phyloP scores from a whole-genome alignment of 2,113 vertebrate genomes.

The Strix uralensis region DNA sequence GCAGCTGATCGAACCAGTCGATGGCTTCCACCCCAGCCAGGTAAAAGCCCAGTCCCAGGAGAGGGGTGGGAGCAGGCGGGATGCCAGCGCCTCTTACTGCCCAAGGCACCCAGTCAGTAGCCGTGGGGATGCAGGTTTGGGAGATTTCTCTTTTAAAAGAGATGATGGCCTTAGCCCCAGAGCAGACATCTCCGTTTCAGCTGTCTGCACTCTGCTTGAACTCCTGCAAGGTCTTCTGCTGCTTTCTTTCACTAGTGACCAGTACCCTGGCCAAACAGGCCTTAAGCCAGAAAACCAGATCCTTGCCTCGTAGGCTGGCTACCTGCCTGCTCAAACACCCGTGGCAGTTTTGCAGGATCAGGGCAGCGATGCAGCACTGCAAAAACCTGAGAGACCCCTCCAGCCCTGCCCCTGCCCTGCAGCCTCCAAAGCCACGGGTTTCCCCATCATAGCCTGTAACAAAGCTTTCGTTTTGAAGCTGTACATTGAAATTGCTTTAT shows the following conservation, averaged over 20 bases:
- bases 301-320: not conserved
- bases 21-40: slow-evolving; percentile 81
- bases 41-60: not conserved
- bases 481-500: not conserved
- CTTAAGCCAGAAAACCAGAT: not conserved
- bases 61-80: accelerated
- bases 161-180: not conserved
- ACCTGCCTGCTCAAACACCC: not conserved
- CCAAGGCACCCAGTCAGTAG: accelerated
- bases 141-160: not conserved
- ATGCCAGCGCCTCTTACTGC: accelerated
- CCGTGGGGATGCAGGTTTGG: accelerated
- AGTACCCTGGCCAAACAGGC: not conserved
- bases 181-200: accelerated
- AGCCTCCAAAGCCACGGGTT: accelerated
- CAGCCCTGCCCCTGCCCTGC: not conserved
- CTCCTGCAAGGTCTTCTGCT: not conserved
- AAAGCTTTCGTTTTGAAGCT: not conserved
- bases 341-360: accelerated
- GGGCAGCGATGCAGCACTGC: not conserved
- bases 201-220: not conserved
- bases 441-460: not conserved
- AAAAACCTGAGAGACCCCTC: not conserved
- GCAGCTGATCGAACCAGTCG: slow-evolving; percentile 74
- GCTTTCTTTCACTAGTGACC: not conserved